These are phyloP conservation scores for Pristis pectinata DNA, from an alignment of 2,797 vertebrate genomes.

Conservation along the genomic window DNA sequence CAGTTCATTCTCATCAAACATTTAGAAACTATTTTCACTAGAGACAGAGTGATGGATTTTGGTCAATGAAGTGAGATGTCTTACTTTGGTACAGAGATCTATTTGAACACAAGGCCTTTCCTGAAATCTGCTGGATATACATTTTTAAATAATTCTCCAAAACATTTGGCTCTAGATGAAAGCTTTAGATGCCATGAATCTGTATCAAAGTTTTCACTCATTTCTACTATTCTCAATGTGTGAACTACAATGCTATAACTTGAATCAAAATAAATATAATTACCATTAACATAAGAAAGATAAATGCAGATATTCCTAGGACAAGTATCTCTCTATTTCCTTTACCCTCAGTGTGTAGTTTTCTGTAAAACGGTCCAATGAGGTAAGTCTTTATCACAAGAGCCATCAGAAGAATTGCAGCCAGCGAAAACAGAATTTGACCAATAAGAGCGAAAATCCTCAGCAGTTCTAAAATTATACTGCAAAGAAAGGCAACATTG, in stretches of 20 bases:
- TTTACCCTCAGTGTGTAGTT: conserved; percentile 82
- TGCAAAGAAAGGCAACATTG: conserved; percentile 47
- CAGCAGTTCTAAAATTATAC: conserved; percentile 70
- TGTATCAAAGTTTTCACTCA: not conserved
- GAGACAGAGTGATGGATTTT: not conserved
- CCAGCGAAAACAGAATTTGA: conserved; percentile 79
- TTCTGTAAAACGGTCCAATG: conserved; percentile 84
- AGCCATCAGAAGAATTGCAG: conserved; percentile 76
- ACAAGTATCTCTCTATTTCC: conserved; percentile 92
- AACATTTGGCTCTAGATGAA: not conserved
- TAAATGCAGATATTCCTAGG: conserved; percentile 82
- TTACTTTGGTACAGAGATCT: not conserved
- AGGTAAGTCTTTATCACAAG: conserved; percentile 73
- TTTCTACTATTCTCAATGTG: not conserved
- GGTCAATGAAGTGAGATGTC: not conserved
- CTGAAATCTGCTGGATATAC: not conserved
- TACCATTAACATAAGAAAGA: conserved; percentile 90
- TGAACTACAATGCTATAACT: not conserved
- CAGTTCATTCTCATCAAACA: no score
- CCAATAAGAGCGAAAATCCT: conserved; percentile 70
- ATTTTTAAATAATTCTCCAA: not conserved
- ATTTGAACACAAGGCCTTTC: not conserved
- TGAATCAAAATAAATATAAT: conserved; percentile 41
- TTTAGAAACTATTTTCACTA: not conserved
- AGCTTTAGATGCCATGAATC: not conserved